phyloP scores from a whole-genome alignment of 2,888 invertebrate species.

The Erebia palarica region DNA sequence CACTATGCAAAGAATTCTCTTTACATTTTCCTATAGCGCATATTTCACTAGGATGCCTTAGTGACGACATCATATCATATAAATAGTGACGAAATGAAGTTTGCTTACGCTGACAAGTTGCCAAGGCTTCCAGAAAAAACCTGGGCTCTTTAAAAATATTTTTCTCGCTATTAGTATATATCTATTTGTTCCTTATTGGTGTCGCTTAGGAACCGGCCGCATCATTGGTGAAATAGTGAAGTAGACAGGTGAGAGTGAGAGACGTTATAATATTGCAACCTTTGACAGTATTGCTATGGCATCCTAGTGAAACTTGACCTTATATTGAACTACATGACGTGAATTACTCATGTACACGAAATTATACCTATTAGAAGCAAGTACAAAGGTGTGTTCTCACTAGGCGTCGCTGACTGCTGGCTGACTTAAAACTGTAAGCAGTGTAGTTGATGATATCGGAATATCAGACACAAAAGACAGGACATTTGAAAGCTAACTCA shows the following conservation, averaged over 20 bases:
- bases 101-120: too few relatives aligned
- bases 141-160: too few relatives aligned
- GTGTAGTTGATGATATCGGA: too few relatives aligned
- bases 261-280: background rate
- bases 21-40: constrained; percentile 25
- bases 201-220: background rate
- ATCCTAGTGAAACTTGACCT: background rate
- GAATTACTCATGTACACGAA: constrained; percentile 1
- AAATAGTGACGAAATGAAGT: background rate
- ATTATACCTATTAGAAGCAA: background rate
- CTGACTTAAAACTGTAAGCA: too few relatives aligned
- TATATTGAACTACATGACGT: background rate
- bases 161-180: too few relatives aligned
- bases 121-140: background rate
- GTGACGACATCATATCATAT: background rate
- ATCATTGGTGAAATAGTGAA: too few relatives aligned
- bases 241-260: background rate
- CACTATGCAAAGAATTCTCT: constrained; percentile 26
- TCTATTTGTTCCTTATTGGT: background rate
- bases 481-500: too few relatives aligned
- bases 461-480: too few relatives aligned
- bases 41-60: background rate
- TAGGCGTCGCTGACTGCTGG: too few relatives aligned
- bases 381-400: too few relatives aligned
- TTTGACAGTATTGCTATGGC: background rate